Evolutionary conservation across 2,113 vertebrate species (phyloP).

Genomic region (Rhabdornis inornatus): DNA sequence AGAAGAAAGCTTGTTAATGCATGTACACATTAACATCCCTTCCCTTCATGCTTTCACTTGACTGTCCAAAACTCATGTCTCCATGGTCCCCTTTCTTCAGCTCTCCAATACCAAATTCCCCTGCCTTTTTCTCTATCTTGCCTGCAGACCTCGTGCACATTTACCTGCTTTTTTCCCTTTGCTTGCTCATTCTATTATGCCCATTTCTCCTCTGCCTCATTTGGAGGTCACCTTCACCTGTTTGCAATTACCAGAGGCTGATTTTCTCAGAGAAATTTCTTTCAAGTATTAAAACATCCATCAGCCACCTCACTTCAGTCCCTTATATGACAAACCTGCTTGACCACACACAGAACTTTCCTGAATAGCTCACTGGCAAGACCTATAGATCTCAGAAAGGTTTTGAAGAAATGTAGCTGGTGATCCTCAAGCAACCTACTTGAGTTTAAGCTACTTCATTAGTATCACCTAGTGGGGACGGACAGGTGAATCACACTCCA

Average conservation of each 20-base stretch:
- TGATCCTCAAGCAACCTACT: background rate
- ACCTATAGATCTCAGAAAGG: background rate
- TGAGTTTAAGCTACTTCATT: background rate
- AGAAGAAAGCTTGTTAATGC: background rate
- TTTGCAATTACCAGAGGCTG: background rate
- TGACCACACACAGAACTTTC: background rate
- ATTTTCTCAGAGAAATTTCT: background rate
- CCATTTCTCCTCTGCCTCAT: background rate
- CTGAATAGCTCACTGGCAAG: background rate
- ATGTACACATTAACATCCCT: background rate
- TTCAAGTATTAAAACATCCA: background rate
- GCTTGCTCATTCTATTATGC: background rate
- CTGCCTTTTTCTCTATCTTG: background rate
- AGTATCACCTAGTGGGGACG: background rate
- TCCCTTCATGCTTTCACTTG: background rate
- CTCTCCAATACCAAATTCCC: background rate
- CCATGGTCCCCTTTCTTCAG: background rate
- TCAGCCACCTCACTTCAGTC: background rate
- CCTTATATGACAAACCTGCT: background rate
- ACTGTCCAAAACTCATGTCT: background rate
- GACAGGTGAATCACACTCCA: background rate
- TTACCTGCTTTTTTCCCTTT: background rate
- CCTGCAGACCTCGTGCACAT: background rate
- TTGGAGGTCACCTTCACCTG: background rate
- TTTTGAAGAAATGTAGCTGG: background rate